Base-by-base conservation (phyloP, 2,797 vertebrate genomes). In the Pteronotus mesoamericanus region DNA sequence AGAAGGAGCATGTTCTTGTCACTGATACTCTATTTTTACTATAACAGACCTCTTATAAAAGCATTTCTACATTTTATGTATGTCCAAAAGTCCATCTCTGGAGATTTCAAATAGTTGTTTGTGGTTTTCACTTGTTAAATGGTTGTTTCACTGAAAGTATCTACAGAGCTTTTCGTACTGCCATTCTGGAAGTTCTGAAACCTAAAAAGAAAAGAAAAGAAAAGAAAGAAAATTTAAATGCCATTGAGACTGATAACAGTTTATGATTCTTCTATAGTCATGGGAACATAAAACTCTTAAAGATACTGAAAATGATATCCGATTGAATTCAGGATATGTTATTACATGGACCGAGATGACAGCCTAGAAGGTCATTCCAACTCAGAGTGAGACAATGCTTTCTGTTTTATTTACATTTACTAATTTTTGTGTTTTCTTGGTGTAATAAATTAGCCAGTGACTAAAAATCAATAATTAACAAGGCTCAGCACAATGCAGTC, bases 91-190 rank as follows among this genome's bases (percentile, higher is more conserved):
- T 14, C 19, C 19, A 77, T 77, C 77, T 89, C 19, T 42, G 39
- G 39, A 83, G 42, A 71, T 51, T 71, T 64, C 15, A 79, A 59
- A 21, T n/a, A 19, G 2, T 51, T 85, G 26, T 42, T 79, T 51
- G 34, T 12, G 29, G 59, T 44, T 79, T 71, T 90, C 6, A 22
- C 16, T 34, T 51, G 29, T 71, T 86, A 44, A 32, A 37, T 89
- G 15, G 6, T 55, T 68, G 5, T 61, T 71, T 51, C 10, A 10
- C 51, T 44, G 21, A 53, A 14, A 15, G 4, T 29, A 29, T 55
- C 3, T 0, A 37, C 2, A 24, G 37, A 51, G 6, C 2, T 89
- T 1, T 7, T 66, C 14, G 55, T 21, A 78, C 0, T 12, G 9
- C 22, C 18, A 39, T 44, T 82, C 11, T 29, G 26, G 11, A 91